Base-by-base conservation (phyloP, 2,888 invertebrate genomes). In the Thereva nobilitata region DNA sequence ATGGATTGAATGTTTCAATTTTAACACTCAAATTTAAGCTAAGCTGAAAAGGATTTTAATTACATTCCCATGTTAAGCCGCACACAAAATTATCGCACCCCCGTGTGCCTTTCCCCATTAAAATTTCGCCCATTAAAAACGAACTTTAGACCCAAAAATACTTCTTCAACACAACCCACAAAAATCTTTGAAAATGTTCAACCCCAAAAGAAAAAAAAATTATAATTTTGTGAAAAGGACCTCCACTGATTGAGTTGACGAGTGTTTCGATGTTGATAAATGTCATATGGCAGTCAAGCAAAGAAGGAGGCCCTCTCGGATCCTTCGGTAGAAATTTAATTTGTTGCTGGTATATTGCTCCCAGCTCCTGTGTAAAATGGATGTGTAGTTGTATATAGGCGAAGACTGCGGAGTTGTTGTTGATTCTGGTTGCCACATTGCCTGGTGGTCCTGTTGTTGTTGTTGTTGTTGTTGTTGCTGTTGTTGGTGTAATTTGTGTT, bases 221-320 rank as follows among this genome's bases (percentile, higher is more conserved):
- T 23, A 23, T 23, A 23, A 23, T 23, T 23, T 23, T 23, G 23
- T 23, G 23, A 23, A 23, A 23, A 23, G 23, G 23, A 23, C 23
- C 12, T 37, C 35, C 59, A 9, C 35, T 59, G 59, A 59, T 59
- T 59, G 59, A 47, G 49, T 45, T 59, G 59, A 59, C 49, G 59
- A 59, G 59, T 59, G 59, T 59, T 59, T 59, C 59, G 59, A 59
- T 59, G 59, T 59, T 59, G 59, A 59, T 59, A 59, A 59, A 59
- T 59, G 47, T 59, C 59, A 59, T 38, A 35, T 47, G 47, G 10
- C 35, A 10, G 38, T 23, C 23, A 23, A 23, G 1, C 23, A 23
- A 23, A 23, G 6, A 34, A 47, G 47, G 45, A 57, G 47, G 37
- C 38, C 23, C 23, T 23, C 23, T 23, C 37, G 49, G 12, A 37